phyloP scores from a whole-genome alignment of 2,888 invertebrate species.

The Eupithecia tripunctaria region DNA sequence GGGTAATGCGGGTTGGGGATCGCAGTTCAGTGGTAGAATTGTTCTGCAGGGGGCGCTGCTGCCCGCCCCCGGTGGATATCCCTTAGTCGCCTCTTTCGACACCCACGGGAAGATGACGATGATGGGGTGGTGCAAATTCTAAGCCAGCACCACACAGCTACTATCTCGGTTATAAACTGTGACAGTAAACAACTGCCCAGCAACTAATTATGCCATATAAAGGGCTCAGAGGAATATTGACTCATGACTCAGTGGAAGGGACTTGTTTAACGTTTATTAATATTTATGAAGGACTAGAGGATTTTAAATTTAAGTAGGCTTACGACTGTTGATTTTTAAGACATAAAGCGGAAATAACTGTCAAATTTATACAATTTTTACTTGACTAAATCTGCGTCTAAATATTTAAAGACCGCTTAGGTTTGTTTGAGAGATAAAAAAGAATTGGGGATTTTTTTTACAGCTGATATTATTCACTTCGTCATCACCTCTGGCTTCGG shows the following conservation, averaged over 20 bases:
- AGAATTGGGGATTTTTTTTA: too few species aligned
- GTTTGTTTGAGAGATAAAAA: too few species aligned
- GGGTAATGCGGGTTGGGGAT: too few species aligned
- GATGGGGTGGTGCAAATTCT: too few species aligned
- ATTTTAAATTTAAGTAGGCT: not conserved
- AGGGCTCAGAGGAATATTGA: not conserved
- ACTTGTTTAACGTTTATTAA: constrained; percentile 7
- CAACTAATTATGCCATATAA: not conserved
- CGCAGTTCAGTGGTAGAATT: too few species aligned
- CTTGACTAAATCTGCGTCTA: not conserved
- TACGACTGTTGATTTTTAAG: not conserved
- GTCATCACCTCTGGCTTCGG: not conserved
- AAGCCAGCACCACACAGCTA: too few species aligned
- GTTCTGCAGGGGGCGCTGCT: too few species aligned
- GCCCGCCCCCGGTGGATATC: too few species aligned
- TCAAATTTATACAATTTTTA: not conserved
- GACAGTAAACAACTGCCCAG: not conserved
- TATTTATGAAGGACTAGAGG: constrained; percentile 20
- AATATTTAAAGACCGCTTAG: not conserved
- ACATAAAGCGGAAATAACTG: not conserved
- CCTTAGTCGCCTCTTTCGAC: too few species aligned
- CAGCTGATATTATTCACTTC: not conserved
- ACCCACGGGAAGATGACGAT: too few species aligned
- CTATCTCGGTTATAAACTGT: not conserved
- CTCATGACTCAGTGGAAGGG: not conserved